A percentile compares a stretch with the other conserved stretches of the same genome.
Conservation (phyloP, 2,888 invertebrate species). For the Archips crataeganus region DNA sequence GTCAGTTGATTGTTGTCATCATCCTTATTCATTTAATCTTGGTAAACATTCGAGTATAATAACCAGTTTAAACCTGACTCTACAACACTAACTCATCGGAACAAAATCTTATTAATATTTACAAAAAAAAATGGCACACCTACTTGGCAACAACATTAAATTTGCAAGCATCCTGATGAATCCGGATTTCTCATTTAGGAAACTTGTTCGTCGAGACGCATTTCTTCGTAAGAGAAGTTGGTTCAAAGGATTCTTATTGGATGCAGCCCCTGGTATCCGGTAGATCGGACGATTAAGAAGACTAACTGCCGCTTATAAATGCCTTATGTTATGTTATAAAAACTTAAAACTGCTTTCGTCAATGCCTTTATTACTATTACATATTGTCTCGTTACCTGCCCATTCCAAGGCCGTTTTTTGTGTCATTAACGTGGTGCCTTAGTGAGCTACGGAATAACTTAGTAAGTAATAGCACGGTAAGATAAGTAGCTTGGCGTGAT, state of each 20-base stretch:
- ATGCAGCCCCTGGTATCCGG: too few relatives aligned
- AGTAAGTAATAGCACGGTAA: too few relatives aligned
- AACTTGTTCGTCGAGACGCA: not conserved
- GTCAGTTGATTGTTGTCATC: too few relatives aligned
- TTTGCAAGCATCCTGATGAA: not conserved
- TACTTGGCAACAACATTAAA: not conserved
- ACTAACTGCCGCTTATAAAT: too few relatives aligned
- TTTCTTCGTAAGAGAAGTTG: not conserved
- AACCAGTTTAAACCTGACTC: not conserved
- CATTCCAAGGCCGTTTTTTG: not conserved
- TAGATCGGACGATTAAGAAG: too few relatives aligned
- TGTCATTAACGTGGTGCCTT: not conserved
- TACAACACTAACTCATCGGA: not conserved
- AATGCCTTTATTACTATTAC: not conserved
- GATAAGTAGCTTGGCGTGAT: too few relatives aligned
- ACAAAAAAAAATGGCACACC: not conserved
- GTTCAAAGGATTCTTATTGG: too few relatives aligned
- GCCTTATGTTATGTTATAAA: too few relatives aligned
- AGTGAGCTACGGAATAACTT: not conserved
- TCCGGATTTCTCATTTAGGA: not conserved
- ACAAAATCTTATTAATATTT: not conserved
- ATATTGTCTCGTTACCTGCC: not conserved
- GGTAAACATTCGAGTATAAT: not conserved
- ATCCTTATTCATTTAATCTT: not conserved
- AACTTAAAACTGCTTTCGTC: too few relatives aligned